A percentile compares a stretch with the other conserved stretches of the same genome.
phyloP scores from a whole-genome alignment of 2,113 vertebrate genomes.

The Oreotragus oreotragus region DNA sequence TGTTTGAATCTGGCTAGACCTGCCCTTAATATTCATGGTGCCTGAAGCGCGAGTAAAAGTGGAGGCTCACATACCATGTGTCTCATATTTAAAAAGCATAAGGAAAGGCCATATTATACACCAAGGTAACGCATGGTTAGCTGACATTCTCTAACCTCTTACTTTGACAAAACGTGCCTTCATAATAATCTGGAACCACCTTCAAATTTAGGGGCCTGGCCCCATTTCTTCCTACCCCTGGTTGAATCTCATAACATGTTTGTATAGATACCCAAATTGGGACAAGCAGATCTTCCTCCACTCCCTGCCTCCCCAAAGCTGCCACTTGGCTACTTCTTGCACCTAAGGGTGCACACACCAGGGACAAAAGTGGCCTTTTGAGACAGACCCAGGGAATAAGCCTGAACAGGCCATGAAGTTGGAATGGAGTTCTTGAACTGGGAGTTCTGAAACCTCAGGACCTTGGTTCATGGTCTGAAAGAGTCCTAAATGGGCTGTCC shows the following conservation, averaged over 20 bases:
- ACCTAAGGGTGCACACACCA: background rate
- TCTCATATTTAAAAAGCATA: conserved; percentile 22
- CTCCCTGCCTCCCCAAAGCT: background rate
- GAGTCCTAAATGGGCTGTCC: background rate
- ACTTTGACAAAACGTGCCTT: background rate
- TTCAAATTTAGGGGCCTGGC: background rate
- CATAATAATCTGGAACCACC: background rate
- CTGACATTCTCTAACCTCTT: background rate
- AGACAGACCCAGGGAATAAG: background rate
- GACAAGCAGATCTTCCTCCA: background rate
- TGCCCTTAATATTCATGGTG: background rate
- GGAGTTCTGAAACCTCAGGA: background rate
- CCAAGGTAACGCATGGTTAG: background rate
- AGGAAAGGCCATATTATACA: background rate
- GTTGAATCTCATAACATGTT: background rate
- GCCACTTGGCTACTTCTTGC: background rate
- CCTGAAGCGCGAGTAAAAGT: background rate
- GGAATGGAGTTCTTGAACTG: background rate
- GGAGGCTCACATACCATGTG: background rate
- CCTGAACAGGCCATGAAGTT: background rate
- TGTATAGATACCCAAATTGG: background rate
- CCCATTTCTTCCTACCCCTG: background rate
- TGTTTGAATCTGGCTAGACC: background rate
- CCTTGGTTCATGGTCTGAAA: background rate
- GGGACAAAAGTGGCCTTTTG: background rate